Evolutionary conservation across 1,140 invertebrate species (phyloP), one percentile per base, ranked within the genome.

Genomic region (Hesperophylax magnus): DNA sequence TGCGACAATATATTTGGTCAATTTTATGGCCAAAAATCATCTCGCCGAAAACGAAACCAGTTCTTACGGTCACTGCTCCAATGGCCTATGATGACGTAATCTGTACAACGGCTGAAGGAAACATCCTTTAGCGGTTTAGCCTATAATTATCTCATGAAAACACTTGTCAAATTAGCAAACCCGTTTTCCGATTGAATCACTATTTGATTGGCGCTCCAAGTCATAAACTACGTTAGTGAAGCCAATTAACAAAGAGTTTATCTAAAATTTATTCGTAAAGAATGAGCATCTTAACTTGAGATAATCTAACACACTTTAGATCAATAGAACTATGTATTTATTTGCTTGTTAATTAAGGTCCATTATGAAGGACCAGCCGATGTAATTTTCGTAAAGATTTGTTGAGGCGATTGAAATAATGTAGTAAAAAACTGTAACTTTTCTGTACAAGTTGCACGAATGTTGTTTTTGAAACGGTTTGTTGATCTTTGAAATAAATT

Each of bases 31-130:
- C 53, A 72, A 61, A 63, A 74, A 47, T 52, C 61, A 71, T 79
- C 61, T 79, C 61, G 34, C 52, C 77, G 65, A 79, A 79, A 79
- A 71, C 47, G 63, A 79, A 79, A 79, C 77, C 77, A 79, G 77
- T 79, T 79, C 58, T 22, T 18, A 58, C 74, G 65, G 77, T 79
- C 77, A 71, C 18, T 54, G 77, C 67, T 72, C 69, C 39, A 52
- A n/a, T 52, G 69, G 8, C 69, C n/a, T 47, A 0, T 52, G 11
- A 18, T 72, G 69, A 72, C 53, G 69, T 52, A 72, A 72, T 72
- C 31, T 71, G 24, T 65, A 24, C 15, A 14, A 47, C 39, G 63
- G 24, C 63, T 31, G 27, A 31, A 34, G 63, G 31, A 67, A 34
- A n/a, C 14, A 34, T 31, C 63, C 63, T 67, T 34, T 27, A 67